phyloP scores from a whole-genome alignment of 2,797 vertebrate species.

The Garrulus glandarius region DNA sequence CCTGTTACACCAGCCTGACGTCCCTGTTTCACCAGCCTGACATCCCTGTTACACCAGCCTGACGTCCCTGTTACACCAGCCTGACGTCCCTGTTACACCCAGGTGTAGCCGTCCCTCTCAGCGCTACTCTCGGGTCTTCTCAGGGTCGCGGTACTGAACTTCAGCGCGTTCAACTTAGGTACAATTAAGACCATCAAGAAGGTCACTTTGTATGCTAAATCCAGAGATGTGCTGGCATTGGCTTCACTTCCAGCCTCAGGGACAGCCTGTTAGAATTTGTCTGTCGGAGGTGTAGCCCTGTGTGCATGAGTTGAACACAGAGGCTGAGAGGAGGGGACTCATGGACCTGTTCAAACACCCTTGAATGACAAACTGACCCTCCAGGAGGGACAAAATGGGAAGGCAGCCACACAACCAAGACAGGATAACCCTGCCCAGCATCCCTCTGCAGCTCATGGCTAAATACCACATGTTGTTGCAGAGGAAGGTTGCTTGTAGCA shows the following conservation, averaged over 20 bases:
- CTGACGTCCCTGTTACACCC: rapidly evolving
- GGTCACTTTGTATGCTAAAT: background rate
- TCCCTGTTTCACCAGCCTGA: too few species aligned
- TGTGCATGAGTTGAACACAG: background rate
- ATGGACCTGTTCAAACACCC: rapidly evolving
- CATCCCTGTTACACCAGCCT: too few species aligned
- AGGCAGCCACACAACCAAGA: background rate
- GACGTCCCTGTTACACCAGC: too few species aligned
- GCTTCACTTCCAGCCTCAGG: background rate
- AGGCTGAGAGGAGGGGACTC: background rate
- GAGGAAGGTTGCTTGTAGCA: background rate
- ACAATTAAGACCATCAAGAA: background rate
- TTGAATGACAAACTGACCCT: background rate
- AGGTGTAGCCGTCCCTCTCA: background rate
- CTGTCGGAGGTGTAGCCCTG: background rate
- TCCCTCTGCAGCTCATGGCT: background rate
- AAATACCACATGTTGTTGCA: background rate
- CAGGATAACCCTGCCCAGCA: background rate
- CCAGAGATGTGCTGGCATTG: background rate
- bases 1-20: too few species aligned
- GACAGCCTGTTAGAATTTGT: background rate
- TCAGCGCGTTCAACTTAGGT: background rate
- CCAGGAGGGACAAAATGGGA: background rate
- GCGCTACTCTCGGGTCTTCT: background rate
- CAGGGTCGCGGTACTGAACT: background rate